Conservation (phyloP, 2,113 vertebrate genomes). For the Sialia sialis region DNA sequence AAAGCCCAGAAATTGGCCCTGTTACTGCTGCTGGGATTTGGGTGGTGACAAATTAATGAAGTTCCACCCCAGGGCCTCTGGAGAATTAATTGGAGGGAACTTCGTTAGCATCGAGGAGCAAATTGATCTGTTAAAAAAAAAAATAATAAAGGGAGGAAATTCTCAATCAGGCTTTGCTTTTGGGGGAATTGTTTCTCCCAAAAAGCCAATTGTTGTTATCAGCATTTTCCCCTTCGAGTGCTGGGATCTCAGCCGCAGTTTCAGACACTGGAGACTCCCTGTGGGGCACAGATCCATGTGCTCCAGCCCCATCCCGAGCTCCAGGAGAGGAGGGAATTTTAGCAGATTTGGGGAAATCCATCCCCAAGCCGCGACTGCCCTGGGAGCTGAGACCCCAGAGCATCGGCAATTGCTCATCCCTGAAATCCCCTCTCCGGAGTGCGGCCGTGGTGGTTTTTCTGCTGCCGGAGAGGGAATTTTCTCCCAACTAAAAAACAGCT, state of each 20-base stretch:
- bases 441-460: neutral
- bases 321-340: neutral
- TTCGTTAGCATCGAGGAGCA: neutral
- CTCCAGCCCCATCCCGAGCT: neutral
- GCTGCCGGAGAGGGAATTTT: neutral
- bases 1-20: neutral
- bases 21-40: neutral
- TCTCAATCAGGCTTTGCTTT: neutral
- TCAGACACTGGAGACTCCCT: neutral
- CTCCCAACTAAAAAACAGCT: neutral
- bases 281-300: rapidly evolving
- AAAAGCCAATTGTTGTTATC: rapidly evolving
- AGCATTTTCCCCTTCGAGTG: neutral
- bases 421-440: neutral
- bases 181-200: neutral
- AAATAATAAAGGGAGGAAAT: neutral
- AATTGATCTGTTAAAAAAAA: neutral
- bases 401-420: rapidly evolving
- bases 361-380: rapidly evolving
- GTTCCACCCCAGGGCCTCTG: neutral
- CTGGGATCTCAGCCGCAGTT: neutral
- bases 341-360: neutral
- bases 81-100: conserved; percentile 13
- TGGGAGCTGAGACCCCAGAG: neutral
- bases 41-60: neutral